phyloP scores from a whole-genome alignment of 2,888 invertebrate species.

The Andrena dorsata region DNA sequence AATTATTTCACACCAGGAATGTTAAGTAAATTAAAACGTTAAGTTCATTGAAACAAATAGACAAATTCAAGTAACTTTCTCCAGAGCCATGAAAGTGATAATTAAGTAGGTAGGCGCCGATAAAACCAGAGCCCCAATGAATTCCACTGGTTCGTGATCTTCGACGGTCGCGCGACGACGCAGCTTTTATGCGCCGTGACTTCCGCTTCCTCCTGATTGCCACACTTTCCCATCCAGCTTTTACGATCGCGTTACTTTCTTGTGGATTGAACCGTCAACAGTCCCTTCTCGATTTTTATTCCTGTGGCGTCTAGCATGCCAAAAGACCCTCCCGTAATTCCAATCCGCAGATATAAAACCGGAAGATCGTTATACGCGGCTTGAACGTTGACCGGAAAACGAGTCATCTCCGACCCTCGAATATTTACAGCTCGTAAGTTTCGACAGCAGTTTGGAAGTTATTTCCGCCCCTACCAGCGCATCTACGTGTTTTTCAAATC shows the following conservation, averaged over 20 bases:
- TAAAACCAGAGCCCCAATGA: constrained; percentile 3
- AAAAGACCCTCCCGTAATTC: constrained; percentile 28
- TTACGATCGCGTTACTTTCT: constrained; percentile 42
- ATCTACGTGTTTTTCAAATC: not conserved
- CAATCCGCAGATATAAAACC: constrained; percentile 46
- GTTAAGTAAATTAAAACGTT: too few relatives aligned
- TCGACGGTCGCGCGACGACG: not conserved
- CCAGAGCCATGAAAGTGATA: not conserved
- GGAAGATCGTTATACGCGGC: constrained; percentile 50
- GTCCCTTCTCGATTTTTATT: constrained; percentile 51
- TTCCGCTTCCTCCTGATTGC: constrained; percentile 34
- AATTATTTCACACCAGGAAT: too few relatives aligned
- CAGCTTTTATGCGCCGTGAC: constrained; percentile 24
- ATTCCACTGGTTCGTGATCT: constrained; percentile 25
- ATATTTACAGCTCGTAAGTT: constrained; percentile 56
- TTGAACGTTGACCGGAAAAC: constrained; percentile 45
- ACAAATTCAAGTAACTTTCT: too few relatives aligned
- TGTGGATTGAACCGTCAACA: constrained; percentile 42
- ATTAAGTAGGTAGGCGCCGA: not conserved
- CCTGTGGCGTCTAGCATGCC: constrained; percentile 16
- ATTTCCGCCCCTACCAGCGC: constrained; percentile 30
- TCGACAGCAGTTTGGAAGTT: not conserved
- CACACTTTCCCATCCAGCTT: constrained; percentile 21
- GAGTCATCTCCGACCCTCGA: constrained; percentile 20
- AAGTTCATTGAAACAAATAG: too few relatives aligned